Conservation (phyloP, 2,113 vertebrate species). For the Mellivora capensis region DNA sequence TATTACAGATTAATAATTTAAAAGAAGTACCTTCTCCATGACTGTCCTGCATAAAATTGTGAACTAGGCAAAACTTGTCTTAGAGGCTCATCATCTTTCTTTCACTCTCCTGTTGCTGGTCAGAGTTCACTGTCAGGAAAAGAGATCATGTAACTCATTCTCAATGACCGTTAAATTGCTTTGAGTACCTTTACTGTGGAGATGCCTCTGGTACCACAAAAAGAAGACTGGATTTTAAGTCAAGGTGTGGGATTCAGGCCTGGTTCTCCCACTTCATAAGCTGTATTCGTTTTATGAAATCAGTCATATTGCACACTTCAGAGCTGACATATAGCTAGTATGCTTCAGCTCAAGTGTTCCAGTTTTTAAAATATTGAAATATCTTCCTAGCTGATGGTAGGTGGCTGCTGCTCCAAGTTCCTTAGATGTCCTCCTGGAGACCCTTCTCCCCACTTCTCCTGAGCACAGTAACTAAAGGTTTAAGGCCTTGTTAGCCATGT, state of each 20-base stretch:
- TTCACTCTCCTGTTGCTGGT: neutral
- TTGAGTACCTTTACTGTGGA: neutral
- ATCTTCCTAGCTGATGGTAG: neutral
- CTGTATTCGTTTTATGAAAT: neutral
- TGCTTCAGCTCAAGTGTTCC: neutral
- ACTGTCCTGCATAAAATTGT: neutral
- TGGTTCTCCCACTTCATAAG: neutral
- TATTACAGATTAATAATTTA: slow-evolving; percentile 3
- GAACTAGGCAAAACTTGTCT: neutral
- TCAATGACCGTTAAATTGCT: neutral
- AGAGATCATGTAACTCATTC: neutral
- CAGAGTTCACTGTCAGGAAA: neutral
- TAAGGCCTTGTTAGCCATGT: neutral
- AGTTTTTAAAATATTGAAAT: neutral
- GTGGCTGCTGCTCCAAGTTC: neutral
- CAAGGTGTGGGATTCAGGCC: neutral
- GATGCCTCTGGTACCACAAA: neutral
- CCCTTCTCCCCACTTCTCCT: neutral
- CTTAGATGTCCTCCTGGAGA: neutral
- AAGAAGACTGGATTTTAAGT: neutral
- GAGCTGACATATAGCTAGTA: neutral
- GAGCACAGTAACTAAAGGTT: neutral
- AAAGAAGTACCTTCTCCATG: neutral
- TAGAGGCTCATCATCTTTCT: neutral
- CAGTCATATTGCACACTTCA: neutral